Base-by-base conservation (phyloP, 2,888 invertebrate species). In the Cryptosula pallasiana region DNA sequence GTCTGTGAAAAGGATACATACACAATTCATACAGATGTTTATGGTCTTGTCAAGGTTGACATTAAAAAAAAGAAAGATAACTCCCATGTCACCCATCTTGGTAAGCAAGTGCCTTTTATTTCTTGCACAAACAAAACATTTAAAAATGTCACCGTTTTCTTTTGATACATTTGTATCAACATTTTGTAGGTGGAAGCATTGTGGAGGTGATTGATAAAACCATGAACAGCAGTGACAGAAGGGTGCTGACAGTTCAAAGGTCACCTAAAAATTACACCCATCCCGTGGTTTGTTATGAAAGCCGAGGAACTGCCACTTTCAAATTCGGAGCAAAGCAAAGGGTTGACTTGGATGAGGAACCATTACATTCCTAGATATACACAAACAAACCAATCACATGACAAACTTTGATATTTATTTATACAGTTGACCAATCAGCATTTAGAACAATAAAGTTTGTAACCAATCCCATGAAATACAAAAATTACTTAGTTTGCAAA, bases 1-100 rank as follows among this genome's bases (percentile, higher is more conserved):
- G 27, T 25, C 3, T 63, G 63, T 63, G 13, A 63, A 25, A 63
- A 63, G 34, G 63, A 63, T n/a, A 63, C 20, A 5, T 63, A 63
- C 63, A 34, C 34, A 3, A 32, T 63, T 5, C 20, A 25, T 20
- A 63, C 29, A 5, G 20, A 32, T 32, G 13, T 63, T 32, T 34
- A 63, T 63, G 63, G 63, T 5, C 25, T 29, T 32, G 32, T 63
- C 9, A 63, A 63, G 32, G 63, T 63, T 32, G 27, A 32, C 63
- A 9, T 63, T 13, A 5, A 13, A 2, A 63, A 63, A 3, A 63
- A 32, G n/a, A 63, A 63, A 34, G 63, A 63, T 32, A 63, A 63
- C 32, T 63, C 63, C 63, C 29, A 29, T 13, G 27, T 63, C 13
- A 32, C 34, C 2, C 29, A 63, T 32, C 13, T 34, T 32, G 63